phyloP scores from a whole-genome alignment of 1,140 invertebrate genomes.

The Drosophila persimilis region DNA sequence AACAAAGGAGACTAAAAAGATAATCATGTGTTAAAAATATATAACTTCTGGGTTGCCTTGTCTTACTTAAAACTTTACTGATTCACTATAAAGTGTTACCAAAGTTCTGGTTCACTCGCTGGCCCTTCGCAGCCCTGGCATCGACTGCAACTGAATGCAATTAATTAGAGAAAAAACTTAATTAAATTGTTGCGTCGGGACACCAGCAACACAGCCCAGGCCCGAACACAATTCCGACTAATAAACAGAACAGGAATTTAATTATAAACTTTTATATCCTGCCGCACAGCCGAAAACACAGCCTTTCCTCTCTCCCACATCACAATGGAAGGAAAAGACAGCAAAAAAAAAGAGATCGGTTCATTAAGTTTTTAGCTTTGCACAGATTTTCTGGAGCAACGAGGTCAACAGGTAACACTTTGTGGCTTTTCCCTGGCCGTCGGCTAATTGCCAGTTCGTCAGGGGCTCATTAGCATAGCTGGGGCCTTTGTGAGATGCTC shows the following conservation, averaged over 20 bases:
- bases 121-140: conserved; percentile 22
- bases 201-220: conserved; percentile 8
- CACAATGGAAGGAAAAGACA: not conserved
- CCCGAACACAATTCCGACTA: conserved; percentile 62
- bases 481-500: conserved; percentile 12
- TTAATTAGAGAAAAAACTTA: conserved; percentile 56
- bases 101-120: not conserved
- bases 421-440: conserved; percentile 51
- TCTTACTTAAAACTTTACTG: no score
- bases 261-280: conserved; percentile 65
- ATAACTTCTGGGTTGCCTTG: no score
- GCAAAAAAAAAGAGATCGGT: conserved; percentile 16
- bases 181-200: conserved; percentile 53
- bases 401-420: conserved; percentile 62
- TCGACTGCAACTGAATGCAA: conserved; percentile 52
- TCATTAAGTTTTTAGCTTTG: conserved; percentile 52
- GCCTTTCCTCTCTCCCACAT: not conserved
- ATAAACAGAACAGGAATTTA: conserved; percentile 80
- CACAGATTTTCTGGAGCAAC: conserved; percentile 4
- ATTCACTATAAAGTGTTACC: not conserved
- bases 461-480: conserved; percentile 66
- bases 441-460: conserved; percentile 55
- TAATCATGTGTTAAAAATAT: no score
- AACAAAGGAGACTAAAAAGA: no score
- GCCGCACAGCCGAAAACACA: not conserved